A percentile compares a stretch with the other conserved stretches of the same genome.
Conservation (phyloP, 2,888 invertebrate genomes). For the Lithophane socia region DNA sequence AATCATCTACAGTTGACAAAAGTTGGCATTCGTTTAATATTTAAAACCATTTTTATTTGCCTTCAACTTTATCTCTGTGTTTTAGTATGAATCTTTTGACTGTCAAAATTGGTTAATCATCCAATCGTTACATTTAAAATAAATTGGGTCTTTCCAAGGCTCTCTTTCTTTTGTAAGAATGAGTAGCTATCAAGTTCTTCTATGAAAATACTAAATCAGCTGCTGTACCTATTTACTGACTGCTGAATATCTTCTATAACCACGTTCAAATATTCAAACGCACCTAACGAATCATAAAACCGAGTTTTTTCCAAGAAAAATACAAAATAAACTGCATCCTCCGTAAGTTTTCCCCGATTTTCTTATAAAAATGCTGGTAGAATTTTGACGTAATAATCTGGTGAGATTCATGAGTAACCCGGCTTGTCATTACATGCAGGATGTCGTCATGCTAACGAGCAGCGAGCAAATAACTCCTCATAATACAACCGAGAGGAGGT, state of each 20-base stretch:
- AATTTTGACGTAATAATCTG: constrained; percentile 72
- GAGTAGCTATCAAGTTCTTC: background rate
- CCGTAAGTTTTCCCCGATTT: constrained; percentile 39
- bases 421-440: constrained; percentile 80
- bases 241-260: background rate
- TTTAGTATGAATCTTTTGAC: background rate
- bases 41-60: constrained; percentile 3
- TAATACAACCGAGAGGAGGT: constrained; percentile 66
- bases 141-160: background rate
- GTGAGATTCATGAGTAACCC: constrained; percentile 73
- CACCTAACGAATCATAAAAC: constrained; percentile 7
- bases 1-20: constrained; percentile 23
- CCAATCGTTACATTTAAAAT: too few species aligned
- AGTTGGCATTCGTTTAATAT: constrained; percentile 8
- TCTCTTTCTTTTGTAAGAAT: background rate
- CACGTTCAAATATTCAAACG: constrained; percentile 1
- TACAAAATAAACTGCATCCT: constrained; percentile 32
- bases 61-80: background rate
- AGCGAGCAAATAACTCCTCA: constrained; percentile 83
- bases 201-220: background rate
- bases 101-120: background rate
- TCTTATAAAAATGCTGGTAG: constrained; percentile 55
- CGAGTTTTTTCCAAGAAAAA: constrained; percentile 18
- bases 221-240: background rate
- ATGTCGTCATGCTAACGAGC: constrained; percentile 84